Evolutionary conservation across 1,140 invertebrate genomes (phyloP).

Genomic region (Nasonia giraulti): DNA sequence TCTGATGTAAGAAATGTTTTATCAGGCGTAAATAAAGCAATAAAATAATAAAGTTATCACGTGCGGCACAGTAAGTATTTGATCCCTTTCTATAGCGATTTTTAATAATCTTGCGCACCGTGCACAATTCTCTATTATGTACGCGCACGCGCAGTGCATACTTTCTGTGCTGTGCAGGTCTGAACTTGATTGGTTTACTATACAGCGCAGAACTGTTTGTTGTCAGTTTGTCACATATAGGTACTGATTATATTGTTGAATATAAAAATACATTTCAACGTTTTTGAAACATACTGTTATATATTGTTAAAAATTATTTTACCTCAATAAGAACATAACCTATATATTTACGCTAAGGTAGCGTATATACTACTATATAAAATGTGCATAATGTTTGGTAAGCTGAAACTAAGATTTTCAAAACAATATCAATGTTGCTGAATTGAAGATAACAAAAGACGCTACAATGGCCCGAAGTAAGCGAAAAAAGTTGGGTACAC

Average conservation of each 20-base stretch:
- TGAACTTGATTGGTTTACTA: background rate
- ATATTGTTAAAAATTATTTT: too few relatives aligned
- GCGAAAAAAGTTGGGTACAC: conserved; percentile 5
- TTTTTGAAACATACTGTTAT: too few relatives aligned
- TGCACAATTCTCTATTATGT: too few relatives aligned
- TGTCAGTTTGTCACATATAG: background rate
- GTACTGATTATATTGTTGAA: background rate
- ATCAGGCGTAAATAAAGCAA: too few relatives aligned
- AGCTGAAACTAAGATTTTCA: background rate
- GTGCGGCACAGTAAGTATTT: too few relatives aligned
- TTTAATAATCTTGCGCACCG: too few relatives aligned
- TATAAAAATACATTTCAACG: too few relatives aligned
- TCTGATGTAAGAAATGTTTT: too few relatives aligned
- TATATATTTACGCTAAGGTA: background rate
- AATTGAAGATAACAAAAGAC: background rate
- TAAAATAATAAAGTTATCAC: too few relatives aligned
- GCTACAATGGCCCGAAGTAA: conserved; percentile 2
- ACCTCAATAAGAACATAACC: too few relatives aligned
- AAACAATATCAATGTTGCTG: background rate
- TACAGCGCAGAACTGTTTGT: background rate
- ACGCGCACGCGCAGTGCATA: too few relatives aligned
- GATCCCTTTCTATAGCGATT: too few relatives aligned
- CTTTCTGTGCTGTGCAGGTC: background rate
- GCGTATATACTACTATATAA: background rate
- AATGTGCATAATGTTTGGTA: background rate